Evolutionary conservation across 2,113 vertebrate genomes (phyloP).

Genomic region (Petroica traversi): DNA sequence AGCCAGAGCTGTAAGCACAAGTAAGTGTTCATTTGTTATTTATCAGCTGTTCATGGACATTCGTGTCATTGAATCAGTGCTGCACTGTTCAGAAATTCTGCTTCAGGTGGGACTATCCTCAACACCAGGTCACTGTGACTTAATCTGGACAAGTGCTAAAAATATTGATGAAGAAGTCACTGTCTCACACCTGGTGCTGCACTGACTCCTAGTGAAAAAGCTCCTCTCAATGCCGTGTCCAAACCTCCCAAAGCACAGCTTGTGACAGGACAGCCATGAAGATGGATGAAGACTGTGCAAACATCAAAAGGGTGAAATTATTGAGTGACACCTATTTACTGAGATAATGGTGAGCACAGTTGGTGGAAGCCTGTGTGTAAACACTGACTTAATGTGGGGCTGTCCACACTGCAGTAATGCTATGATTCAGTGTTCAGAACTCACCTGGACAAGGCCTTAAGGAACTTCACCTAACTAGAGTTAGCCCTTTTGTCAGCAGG

Average conservation of each 20-base stretch:
- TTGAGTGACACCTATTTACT: not conserved
- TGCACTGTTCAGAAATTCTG: not conserved
- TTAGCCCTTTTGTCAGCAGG: not conserved
- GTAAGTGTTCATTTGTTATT: not conserved
- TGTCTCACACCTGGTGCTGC: not conserved
- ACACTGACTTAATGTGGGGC: not conserved
- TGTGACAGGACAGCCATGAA: not conserved
- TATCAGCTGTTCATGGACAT: not conserved
- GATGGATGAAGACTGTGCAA: not conserved
- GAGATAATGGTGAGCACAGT: not conserved
- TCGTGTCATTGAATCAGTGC: rapidly evolving
- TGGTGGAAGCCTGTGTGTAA: not conserved
- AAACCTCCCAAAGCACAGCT: not conserved
- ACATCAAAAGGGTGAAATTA: not conserved
- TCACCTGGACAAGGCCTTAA: not conserved
- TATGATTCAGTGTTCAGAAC: not conserved
- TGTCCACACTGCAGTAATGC: not conserved
- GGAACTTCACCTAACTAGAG: not conserved
- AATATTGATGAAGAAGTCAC: not conserved
- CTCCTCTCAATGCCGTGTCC: not conserved
- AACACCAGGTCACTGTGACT: not conserved
- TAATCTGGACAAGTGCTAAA: not conserved
- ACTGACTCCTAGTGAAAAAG: not conserved
- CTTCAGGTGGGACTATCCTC: not conserved
- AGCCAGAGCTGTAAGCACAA: not conserved